Conservation (phyloP, 1,140 invertebrate species). For the Formica exsecta region DNA sequence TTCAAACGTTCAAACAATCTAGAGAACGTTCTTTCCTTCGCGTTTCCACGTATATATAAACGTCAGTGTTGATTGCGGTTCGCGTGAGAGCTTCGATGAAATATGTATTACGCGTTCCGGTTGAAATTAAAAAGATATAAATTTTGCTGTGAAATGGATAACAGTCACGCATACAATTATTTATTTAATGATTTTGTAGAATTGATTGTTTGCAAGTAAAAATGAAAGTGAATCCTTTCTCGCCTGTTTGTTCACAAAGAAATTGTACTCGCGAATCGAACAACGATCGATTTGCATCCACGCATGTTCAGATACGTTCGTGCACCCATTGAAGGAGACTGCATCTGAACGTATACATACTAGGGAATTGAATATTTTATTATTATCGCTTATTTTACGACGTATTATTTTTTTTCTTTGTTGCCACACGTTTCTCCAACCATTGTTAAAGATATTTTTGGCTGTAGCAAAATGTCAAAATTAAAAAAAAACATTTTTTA, state of each 20-base stretch:
- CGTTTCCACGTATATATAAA: not conserved
- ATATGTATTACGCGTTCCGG: not conserved
- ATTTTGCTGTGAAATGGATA: not conserved
- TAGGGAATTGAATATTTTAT: not conserved
- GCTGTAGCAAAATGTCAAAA: too few relatives aligned
- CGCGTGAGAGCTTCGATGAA: not conserved
- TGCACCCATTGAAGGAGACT: not conserved
- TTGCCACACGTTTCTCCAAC: not conserved
- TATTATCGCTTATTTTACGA: not conserved
- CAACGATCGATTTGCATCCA: not conserved
- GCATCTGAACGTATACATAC: conserved; percentile 6
- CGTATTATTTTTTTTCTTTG: not conserved
- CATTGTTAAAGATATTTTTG: not conserved
- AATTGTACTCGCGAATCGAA: not conserved
- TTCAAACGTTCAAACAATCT: not conserved
- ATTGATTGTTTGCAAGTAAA: not conserved
- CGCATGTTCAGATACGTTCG: not conserved
- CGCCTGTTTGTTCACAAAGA: not conserved
- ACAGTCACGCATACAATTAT: not conserved
- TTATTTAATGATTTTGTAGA: not conserved
- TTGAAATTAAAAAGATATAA: not conserved
- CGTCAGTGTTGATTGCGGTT: not conserved
- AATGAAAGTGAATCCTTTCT: not conserved
- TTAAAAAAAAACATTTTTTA: too few relatives aligned
- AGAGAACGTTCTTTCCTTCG: not conserved